Evolutionary conservation across 1,140 invertebrate species (phyloP), one percentile per base, ranked within the genome.

Genomic region (Oncopeltus fasciatus): DNA sequence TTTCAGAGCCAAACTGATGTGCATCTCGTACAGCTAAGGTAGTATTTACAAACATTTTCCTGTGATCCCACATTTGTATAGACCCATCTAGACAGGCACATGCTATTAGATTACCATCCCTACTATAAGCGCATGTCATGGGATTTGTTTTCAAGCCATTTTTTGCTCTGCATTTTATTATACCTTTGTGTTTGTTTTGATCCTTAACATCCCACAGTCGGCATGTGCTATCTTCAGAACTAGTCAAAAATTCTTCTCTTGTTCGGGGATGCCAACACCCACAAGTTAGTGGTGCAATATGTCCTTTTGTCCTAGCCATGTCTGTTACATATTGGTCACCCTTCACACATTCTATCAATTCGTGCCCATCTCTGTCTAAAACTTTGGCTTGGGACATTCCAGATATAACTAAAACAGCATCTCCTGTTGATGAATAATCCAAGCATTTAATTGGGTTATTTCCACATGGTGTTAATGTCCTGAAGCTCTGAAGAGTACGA

Each of bases 271-370:
- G 92, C 92, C 94, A 99, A 68, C 84, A 85, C 1, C 95, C 95
- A 66, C 81, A 81, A 67, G 94, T 95, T 8, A 99, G 73, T 47
- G 90, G 84, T 0, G 92, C 92, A 12, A 90, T 89, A 71, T 99
- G 97, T 0, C 97, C 97, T 76, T 97, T 96, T 0, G 95, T 99
- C 66, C 82, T 81, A 0, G 87, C 84, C 85, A 94, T 92, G 74
- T 99, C 95, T 1, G 86, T 83, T 31, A 99, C 86, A 70, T 98
- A 99, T 74, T 95, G 94, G 75, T 98, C 95, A 2, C 95, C 90
- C 75, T 97, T 95, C 0, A 93, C 86, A 68, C 94, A 98, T 75
- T 99, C 95, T 16, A 92, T 80, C 63, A 92, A 84, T 72, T 98
- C 94, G 70, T 93, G 92, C 2, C 96, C 97, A 74, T 99, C 95